Conservation (phyloP, 2,113 vertebrate species). For the Bucco capensis region DNA sequence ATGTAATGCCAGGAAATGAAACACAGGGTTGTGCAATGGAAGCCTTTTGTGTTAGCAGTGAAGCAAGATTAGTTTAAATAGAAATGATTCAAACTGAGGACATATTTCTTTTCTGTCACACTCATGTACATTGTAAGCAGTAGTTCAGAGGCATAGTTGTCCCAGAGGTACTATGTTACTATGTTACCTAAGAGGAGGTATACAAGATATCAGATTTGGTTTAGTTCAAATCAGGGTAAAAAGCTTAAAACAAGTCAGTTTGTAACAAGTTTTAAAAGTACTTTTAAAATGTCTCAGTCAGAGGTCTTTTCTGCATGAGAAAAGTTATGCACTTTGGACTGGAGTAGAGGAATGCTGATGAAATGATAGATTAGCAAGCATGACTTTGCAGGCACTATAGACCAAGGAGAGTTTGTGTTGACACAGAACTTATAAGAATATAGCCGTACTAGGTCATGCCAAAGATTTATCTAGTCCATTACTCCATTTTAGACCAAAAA, state of each 20-base stretch:
- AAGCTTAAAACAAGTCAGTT: too few species aligned
- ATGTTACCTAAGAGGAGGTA: neutral
- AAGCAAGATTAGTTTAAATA: slow-evolving; percentile 4
- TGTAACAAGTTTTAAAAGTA: neutral
- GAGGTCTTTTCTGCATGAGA: neutral
- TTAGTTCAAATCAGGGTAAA: neutral
- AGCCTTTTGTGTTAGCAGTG: neutral
- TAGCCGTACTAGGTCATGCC: neutral
- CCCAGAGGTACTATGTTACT: neutral
- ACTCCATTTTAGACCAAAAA: neutral
- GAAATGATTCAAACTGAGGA: neutral
- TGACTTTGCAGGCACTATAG: neutral
- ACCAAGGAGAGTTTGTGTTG: neutral
- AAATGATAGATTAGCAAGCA: neutral
- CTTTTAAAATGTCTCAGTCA: neutral
- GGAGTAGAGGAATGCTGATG: neutral
- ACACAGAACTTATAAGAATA: neutral
- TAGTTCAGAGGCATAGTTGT: neutral
- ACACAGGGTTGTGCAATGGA: neutral
- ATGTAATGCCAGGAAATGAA: neutral
- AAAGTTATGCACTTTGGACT: neutral
- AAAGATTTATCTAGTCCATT: neutral
- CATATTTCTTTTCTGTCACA: neutral
- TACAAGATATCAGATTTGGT: neutral
- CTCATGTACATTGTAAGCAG: neutral